Evolutionary conservation across 2,113 vertebrate species (phyloP), one percentile per base, ranked within the genome.

Genomic region (Cynoglossus semilaevis): DNA sequence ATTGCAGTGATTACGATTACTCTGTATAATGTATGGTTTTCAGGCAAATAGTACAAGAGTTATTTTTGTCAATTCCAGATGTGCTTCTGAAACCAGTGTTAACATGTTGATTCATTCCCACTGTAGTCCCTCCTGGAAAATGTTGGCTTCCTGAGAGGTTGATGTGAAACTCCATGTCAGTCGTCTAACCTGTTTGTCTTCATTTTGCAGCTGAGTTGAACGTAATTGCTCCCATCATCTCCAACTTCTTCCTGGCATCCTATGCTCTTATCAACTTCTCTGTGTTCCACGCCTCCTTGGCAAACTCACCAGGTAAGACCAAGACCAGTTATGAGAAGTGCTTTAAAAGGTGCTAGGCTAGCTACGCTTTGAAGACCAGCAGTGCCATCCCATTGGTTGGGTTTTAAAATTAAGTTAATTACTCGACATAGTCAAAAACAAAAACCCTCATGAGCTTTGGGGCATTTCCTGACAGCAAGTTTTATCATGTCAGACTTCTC

Each of bases 241-340:
- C 97, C 51, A 99, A 99, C 82, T 99, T 98, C 84, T 99, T 99
- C 88, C 84, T 99, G 91, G 96, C 97, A 4, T 99, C 97, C 0
- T 99, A 99, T 17, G 97, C 97, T 61, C 85, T 99, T 88, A 99
- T 98, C 88, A 99, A 99, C 88, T 99, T 98, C 85, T 98, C 97
- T 0, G 96, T 98, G 69, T 98, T 98, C 86, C 96, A 98, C 58
- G 96, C 97, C 3, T 99, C 96, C 13, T 90, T 99, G 84, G 97
- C 97, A 51, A 98, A 98, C 85, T 99, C 96, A 52, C 97, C 96
- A 91, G 97, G 97, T 99, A 93, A 88, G 85, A 19, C 14, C 42
- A n/a, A 15, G 15, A 41, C 17, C 7, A 0, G 7, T 1, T 34
- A 36, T 36, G 11, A 42, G 14, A 18, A 17, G 42, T 2, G 12